These are phyloP conservation scores for Troides helena DNA, from an alignment of 2,888 invertebrate genomes.

Conservation along the genomic window DNA sequence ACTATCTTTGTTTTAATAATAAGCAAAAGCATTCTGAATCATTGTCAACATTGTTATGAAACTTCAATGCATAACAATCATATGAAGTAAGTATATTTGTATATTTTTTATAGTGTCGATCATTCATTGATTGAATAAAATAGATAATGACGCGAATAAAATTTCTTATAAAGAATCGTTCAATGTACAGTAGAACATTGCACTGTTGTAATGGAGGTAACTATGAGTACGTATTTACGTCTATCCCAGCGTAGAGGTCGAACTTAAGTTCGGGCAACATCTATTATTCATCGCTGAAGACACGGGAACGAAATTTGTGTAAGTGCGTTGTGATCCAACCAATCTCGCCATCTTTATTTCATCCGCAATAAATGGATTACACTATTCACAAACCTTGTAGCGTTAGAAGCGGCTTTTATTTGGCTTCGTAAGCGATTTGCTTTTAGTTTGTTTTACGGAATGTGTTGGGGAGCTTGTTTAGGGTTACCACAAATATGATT, in stretches of 20 bases:
- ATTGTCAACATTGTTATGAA: no score
- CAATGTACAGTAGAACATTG: neutral
- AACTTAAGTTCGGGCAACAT: conserved; percentile 56
- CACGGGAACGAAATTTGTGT: conserved; percentile 76
- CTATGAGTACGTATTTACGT: conserved; percentile 11
- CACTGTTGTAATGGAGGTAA: neutral
- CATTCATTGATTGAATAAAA: neutral
- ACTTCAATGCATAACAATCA: no score
- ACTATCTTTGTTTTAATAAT: neutral
- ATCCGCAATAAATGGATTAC: conserved; percentile 75
- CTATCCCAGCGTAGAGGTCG: conserved; percentile 44
- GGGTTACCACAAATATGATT: conserved; percentile 14
- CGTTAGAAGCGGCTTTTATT: conserved; percentile 58
- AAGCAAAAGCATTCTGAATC: no score
- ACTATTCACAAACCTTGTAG: conserved; percentile 63
- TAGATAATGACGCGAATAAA: neutral
- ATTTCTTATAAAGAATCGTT: neutral
- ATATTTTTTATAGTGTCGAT: no score
- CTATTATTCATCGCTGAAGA: conserved; percentile 76
- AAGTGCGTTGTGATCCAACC: conserved; percentile 76
- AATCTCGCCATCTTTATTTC: conserved; percentile 75
- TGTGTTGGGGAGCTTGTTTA: conserved; percentile 20
- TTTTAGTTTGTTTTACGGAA: conserved; percentile 33
- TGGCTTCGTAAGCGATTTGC: conserved; percentile 44
- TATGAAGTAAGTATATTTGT: no score